phyloP scores from a whole-genome alignment of 2,113 vertebrate species.

The Oncorhynchus tshawytscha region DNA sequence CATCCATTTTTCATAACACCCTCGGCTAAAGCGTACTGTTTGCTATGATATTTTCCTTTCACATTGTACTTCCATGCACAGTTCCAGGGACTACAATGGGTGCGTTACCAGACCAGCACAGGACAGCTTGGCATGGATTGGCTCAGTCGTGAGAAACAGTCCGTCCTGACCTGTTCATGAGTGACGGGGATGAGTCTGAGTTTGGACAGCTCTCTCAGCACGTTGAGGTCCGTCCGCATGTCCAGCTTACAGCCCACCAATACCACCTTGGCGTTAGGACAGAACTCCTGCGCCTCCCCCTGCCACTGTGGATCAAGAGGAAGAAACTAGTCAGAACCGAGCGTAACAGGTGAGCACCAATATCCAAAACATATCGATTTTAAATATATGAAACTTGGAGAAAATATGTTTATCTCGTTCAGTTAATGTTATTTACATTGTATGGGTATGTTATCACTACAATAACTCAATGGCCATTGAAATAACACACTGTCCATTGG shows the following conservation, averaged over 20 bases:
- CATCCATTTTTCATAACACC: not conserved
- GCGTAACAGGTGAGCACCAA: not conserved
- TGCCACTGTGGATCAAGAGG: conserved; percentile 81
- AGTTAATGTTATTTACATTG: no score
- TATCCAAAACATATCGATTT: no score
- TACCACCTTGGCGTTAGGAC: conserved; percentile 92
- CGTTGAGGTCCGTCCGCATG: conserved; percentile 88
- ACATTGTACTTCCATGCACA: no score
- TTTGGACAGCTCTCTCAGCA: conserved; percentile 91
- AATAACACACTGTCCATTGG: no score
- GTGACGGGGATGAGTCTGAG: conserved; percentile 92
- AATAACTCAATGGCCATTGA: no score
- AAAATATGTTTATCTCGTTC: no score
- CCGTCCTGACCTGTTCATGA: conserved; percentile 86
- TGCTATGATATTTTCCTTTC: no score
- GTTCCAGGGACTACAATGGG: not conserved
- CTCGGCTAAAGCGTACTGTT: no score
- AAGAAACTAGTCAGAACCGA: conserved; percentile 3
- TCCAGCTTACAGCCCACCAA: conserved; percentile 96
- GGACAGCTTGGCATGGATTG: no score
- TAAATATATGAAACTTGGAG: no score
- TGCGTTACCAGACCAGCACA: not conserved
- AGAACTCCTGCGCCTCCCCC: conserved; percentile 93
- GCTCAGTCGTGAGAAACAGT: not conserved
- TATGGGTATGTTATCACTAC: no score